Evolutionary conservation across 2,113 vertebrate species (phyloP).

Genomic region (Centropristis striata): DNA sequence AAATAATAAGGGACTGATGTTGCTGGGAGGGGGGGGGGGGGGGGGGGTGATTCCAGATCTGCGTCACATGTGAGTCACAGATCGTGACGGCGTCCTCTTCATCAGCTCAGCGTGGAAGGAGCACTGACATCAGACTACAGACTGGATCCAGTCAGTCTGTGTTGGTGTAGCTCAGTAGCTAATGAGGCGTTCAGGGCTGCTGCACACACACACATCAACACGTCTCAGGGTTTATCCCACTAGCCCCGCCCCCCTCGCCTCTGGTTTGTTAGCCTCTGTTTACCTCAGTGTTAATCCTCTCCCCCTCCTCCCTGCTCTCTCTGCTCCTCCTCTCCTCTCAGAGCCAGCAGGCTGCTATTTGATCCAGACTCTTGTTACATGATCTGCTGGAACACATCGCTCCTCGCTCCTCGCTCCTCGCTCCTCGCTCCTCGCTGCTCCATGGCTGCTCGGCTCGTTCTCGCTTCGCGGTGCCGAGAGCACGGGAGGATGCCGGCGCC

Average conservation of each 20-base stretch:
- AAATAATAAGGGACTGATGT: too few relatives aligned
- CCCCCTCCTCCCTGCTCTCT: slow-evolving; percentile 29
- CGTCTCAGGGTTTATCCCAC: slow-evolving; percentile 14
- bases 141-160: background rate
- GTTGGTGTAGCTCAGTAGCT: slow-evolving; percentile 22
- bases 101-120: background rate
- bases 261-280: slow-evolving; percentile 75
- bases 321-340: slow-evolving; percentile 78
- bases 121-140: background rate
- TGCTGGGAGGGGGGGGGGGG: background rate
- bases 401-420: too few relatives aligned
- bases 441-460: slow-evolving; percentile 60
- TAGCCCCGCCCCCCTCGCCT: slow-evolving; percentile 41
- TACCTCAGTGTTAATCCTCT: slow-evolving; percentile 77
- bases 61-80: slow-evolving; percentile 41
- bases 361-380: slow-evolving; percentile 86
- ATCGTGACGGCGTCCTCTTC: slow-evolving; percentile 14
- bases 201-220: slow-evolving; percentile 5
- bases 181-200: slow-evolving; percentile 47
- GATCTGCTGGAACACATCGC: slow-evolving; percentile 85
- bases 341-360: slow-evolving; percentile 85
- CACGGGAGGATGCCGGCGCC: slow-evolving; percentile 64
- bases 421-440: too few relatives aligned
- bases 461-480: slow-evolving; percentile 55
- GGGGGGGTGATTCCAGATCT: slow-evolving; percentile 6